Evolutionary conservation across 2,797 vertebrate genomes (phyloP).

Genomic region (Enteromius unitaeniatus): DNA sequence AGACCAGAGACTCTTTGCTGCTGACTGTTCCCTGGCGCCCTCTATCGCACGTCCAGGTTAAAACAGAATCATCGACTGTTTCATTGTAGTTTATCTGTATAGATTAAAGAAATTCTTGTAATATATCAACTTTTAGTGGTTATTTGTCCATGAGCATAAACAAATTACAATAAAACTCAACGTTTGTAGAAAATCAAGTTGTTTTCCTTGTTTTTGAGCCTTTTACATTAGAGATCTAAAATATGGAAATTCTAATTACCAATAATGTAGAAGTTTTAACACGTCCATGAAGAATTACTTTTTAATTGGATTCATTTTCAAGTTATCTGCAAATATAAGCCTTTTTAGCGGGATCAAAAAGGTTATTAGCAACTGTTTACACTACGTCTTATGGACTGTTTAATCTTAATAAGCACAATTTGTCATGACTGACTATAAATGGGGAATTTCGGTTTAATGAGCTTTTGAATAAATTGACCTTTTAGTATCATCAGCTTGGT

Average conservation of each 20-base stretch:
- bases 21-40: conserved; percentile 17
- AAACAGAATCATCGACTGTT: conserved; percentile 16
- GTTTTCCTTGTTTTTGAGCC: conserved; percentile 1
- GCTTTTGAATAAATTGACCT: background rate
- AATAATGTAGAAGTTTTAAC: background rate
- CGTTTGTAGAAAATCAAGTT: conserved; percentile 69
- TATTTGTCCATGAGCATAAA: conserved; percentile 38
- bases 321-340: background rate
- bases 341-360: background rate
- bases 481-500: background rate
- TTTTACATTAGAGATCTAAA: background rate
- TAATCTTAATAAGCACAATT: background rate
- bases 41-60: conserved; percentile 2
- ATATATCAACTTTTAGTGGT: conserved; percentile 31
- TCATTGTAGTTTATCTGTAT: conserved; percentile 20
- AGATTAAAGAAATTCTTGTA: conserved; percentile 31
- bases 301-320: background rate
- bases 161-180: conserved; percentile 71
- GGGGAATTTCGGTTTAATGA: background rate
- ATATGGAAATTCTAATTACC: background rate
- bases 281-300: background rate
- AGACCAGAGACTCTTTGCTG: conserved; percentile 25
- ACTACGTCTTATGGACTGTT: background rate
- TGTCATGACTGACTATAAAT: background rate
- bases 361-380: background rate